Conservation (phyloP, 1,140 invertebrate species). For the Chionoecetes opilio region DNA sequence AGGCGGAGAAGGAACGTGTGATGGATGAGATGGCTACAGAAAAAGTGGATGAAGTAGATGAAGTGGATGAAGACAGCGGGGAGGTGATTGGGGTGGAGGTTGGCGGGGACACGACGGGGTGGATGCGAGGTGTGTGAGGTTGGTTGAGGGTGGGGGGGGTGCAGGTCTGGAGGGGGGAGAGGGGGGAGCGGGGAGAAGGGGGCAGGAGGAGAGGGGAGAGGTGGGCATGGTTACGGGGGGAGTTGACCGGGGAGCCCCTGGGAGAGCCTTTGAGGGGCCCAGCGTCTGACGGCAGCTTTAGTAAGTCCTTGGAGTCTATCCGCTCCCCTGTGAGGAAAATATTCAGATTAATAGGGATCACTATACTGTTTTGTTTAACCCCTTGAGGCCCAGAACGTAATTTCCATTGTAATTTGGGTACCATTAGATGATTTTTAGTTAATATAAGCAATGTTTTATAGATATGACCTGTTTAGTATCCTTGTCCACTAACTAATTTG, state of each 20-base stretch:
- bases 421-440: too few species aligned
- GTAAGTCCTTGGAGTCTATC: conserved; percentile 65
- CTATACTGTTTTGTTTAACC: too few species aligned
- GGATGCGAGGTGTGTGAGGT: neutral
- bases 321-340: conserved; percentile 61
- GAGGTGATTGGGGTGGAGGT: conserved; percentile 36
- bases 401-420: too few species aligned
- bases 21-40: conserved; percentile 51
- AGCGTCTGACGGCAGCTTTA: conserved; percentile 60
- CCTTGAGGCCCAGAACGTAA: too few species aligned
- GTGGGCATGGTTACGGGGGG: conserved; percentile 73
- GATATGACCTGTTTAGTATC: too few species aligned
- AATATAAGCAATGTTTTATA: too few species aligned
- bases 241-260: conserved; percentile 69
- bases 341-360: neutral
- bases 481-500: too few species aligned
- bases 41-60: conserved; percentile 60
- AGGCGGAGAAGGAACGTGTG: conserved; percentile 59
- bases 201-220: conserved; percentile 73
- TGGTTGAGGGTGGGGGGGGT: conserved; percentile 39
- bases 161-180: conserved; percentile 56
- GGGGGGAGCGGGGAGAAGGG: conserved; percentile 69
- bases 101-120: neutral
- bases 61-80: neutral
- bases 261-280: conserved; percentile 59